Base-by-base conservation (phyloP, 2,888 invertebrate species). In the Herminia tarsipennalis region DNA sequence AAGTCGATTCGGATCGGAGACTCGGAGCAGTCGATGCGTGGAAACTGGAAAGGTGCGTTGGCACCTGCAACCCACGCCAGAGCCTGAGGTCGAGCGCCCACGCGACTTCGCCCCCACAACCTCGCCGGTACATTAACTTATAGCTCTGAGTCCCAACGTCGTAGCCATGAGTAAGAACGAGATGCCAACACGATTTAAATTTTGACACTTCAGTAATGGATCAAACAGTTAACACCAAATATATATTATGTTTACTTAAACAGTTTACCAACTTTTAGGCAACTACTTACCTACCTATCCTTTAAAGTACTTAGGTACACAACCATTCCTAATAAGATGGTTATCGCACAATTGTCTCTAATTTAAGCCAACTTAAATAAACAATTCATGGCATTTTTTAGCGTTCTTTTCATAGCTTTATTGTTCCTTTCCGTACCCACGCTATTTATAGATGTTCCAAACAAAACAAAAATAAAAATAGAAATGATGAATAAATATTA, bases 61-160 rank as follows among this genome's bases (percentile, higher is more conserved):
- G 85, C 88, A 88, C 88, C 88, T 88, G 86, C 84, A 66, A 58
- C 88, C 88, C 87, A 88, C 88, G 85, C 88, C 56, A 56, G 46
- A 56, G 54, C 33, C 70, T 75, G 83, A 85, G 88, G 84, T 81
- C 87, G 78, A 56, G 66, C 81, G 70, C 88, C 85, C 78, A 85
- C 87, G 73, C 78, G 53, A 46, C 63, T 1, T 36, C 66, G 57
- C 78, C 63, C 44, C 66, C 67, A 57, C 52, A 47, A 66, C 40
- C 63, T 65, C 48, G 30, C 52, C 52, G 39, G 54, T 35, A 56
- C 51, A 49, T 43, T 41, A 51, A 59, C 39, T 50, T 52, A 53
- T 54, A 39, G 37, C 28, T 42, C 33, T 51, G 27, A 49, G 37
- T 35, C 14, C 14, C 32, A 36, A 44, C 36, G 29, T 53, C 42